phyloP scores from a whole-genome alignment of 2,888 invertebrate genomes.

The Phengaris alcon region DNA sequence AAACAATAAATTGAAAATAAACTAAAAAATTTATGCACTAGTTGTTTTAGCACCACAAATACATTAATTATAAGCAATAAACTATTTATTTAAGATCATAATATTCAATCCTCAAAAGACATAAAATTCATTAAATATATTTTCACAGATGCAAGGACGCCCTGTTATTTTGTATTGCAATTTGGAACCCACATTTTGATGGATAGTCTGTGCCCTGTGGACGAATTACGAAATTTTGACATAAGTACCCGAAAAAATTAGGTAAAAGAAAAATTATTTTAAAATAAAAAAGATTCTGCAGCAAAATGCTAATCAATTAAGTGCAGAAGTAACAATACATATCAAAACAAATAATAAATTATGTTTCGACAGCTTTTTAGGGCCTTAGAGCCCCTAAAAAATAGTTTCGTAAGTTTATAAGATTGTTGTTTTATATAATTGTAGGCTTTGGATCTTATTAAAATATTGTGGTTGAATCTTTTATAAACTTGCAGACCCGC shows the following conservation, averaged over 20 bases:
- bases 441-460: neutral
- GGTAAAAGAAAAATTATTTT: neutral
- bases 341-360: slow-evolving; percentile 33
- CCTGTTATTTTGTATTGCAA: too few relatives aligned
- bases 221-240: too few relatives aligned
- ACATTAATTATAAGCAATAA: too few relatives aligned
- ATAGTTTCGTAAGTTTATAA: slow-evolving; percentile 52
- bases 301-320: slow-evolving; percentile 10
- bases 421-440: neutral
- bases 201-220: too few relatives aligned
- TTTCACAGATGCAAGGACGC: too few relatives aligned
- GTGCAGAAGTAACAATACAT: neutral
- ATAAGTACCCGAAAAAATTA: neutral
- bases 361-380: slow-evolving; percentile 65
- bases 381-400: slow-evolving; percentile 57
- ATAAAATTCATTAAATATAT: too few relatives aligned
- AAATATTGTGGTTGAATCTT: neutral
- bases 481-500: slow-evolving; percentile 44
- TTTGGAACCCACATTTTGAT: too few relatives aligned
- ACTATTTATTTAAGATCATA: too few relatives aligned
- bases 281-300: neutral
- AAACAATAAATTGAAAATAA: too few relatives aligned
- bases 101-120: too few relatives aligned
- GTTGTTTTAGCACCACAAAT: too few relatives aligned
- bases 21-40: too few relatives aligned